These are phyloP conservation scores for Drosophila kepulauana DNA, from an alignment of 1,140 invertebrate genomes.

Conservation along the genomic window DNA sequence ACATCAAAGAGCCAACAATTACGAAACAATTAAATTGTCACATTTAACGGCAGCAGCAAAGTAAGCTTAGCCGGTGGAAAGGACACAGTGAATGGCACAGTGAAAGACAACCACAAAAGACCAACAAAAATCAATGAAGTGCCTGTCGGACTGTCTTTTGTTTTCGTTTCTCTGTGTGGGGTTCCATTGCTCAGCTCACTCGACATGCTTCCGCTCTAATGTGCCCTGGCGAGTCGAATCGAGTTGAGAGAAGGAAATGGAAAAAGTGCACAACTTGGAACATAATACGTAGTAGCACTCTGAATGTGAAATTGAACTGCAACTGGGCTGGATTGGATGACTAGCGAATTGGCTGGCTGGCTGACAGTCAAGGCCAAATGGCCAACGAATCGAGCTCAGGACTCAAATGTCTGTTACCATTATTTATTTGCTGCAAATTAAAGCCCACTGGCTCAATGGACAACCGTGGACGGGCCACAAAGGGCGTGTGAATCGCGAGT, in stretches of 20 bases:
- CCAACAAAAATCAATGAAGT: constrained; percentile 58
- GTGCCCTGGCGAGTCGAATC: constrained; percentile 21
- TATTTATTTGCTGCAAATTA: constrained; percentile 82
- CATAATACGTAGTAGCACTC: constrained; percentile 58
- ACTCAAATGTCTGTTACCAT: constrained; percentile 70
- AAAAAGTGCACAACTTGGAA: constrained; percentile 69
- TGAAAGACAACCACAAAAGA: constrained; percentile 39
- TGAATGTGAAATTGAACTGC: constrained; percentile 41
- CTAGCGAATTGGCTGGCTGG: constrained; percentile 17
- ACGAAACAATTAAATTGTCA: constrained; percentile 83
- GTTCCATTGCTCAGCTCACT: constrained; percentile 37
- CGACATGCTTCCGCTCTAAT: constrained; percentile 60
- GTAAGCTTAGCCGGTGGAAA: constrained; percentile 37
- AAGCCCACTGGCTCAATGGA: constrained; percentile 40
- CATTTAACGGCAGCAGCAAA: constrained; percentile 41
- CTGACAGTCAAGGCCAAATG: constrained; percentile 55
- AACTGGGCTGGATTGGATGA: constrained; percentile 6
- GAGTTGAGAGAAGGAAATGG: constrained; percentile 57
- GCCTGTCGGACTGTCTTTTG: constrained; percentile 45
- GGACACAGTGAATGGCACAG: constrained; percentile 6
- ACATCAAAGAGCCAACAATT: constrained; percentile 67
- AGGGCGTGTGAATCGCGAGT: not conserved
- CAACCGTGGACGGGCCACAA: not conserved
- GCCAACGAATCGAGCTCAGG: constrained; percentile 63
- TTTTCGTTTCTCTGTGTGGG: constrained; percentile 12